Evolutionary conservation across 2,113 vertebrate species (phyloP), one percentile per base, ranked within the genome.

Genomic region (Halcyon malimbica): DNA sequence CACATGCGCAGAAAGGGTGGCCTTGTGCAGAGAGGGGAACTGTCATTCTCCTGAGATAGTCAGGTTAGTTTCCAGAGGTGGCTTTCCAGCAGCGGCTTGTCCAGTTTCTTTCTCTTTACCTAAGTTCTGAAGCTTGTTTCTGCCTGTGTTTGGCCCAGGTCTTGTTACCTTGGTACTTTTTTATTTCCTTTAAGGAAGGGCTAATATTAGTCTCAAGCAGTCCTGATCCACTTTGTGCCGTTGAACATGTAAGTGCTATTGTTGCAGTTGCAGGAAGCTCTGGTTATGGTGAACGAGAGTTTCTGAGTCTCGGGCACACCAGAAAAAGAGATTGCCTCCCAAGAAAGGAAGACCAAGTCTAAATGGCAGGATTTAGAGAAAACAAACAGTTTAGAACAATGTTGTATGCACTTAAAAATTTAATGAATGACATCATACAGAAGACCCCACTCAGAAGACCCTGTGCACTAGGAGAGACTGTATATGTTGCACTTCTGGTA

Each of bases 261-360:
- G 50, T 91, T 96, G 63, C 80, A 67, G 91, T 85, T 83, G 46
- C 83, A 82, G 56, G 78, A 86, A 85, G 70, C 75, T 89, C 91
- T 94, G 64, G 16, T 84, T 42, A 48, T 26, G 75, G 54, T 80
- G 81, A 64, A 90, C 54, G 17, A 46, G n/a, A 82, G 19, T 85
- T 87, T 90, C 29, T 21, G 31, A 76, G 42, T 83, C 60, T 95
- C 56, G n/a, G n/a, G 13, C 42, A 19, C 14, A 18, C 26, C 44
- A 46, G 25, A 50, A 64, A 33, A 86, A 78, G 67, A 93, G 23
- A 31, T 41, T 69, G 21, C 16, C 37, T 87, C 25, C 46, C 25
- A 63, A 31, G 39, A 59, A 63, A 62, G 29, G 16, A 89, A 69
- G 37, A 35, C 21, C 16, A 65, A 50, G 5, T 65, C 41, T 59